Percentiles rank a stretch among this genome's conserved stretches.
Conservation (phyloP, 2,888 invertebrate genomes). For the Tridacna gigas region DNA sequence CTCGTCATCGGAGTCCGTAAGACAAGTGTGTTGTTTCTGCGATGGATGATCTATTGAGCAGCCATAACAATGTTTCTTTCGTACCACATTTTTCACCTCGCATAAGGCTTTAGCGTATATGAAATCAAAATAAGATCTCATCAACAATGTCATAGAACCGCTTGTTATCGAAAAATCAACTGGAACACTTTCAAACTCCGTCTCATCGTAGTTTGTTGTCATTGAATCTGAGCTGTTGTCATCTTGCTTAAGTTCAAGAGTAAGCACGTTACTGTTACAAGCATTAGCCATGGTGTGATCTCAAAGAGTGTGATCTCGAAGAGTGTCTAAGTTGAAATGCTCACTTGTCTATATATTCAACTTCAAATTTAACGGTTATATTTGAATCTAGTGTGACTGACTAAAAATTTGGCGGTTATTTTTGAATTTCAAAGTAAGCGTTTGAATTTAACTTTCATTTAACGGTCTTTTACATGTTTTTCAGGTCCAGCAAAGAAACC, state of each 20-base stretch:
- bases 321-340: background rate
- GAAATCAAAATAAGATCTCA: constrained; percentile 44
- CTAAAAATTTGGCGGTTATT: background rate
- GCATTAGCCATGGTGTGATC: background rate
- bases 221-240: constrained; percentile 30
- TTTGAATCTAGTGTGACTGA: constrained; percentile 6
- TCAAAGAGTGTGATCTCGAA: too few species aligned
- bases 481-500: constrained; percentile 4
- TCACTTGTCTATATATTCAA: background rate
- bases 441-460: background rate
- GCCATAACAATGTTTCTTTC: constrained; percentile 31
- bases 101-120: constrained; percentile 39
- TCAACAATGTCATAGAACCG: background rate
- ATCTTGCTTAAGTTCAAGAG: constrained; percentile 7
- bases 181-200: constrained; percentile 11
- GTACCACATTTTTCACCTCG: constrained; percentile 16
- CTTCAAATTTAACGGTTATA: background rate
- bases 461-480: constrained; percentile 3
- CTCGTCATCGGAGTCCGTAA: background rate
- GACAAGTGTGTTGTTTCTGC: constrained; percentile 45
- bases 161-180: constrained; percentile 13
- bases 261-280: background rate
- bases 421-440: background rate
- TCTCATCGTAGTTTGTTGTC: constrained; percentile 22
- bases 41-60: constrained; percentile 38